A percentile compares a stretch with the other conserved stretches of the same genome.
Evolutionary conservation across 2,888 invertebrate species (phyloP).

Genomic region (Mallateleia sp.): DNA sequence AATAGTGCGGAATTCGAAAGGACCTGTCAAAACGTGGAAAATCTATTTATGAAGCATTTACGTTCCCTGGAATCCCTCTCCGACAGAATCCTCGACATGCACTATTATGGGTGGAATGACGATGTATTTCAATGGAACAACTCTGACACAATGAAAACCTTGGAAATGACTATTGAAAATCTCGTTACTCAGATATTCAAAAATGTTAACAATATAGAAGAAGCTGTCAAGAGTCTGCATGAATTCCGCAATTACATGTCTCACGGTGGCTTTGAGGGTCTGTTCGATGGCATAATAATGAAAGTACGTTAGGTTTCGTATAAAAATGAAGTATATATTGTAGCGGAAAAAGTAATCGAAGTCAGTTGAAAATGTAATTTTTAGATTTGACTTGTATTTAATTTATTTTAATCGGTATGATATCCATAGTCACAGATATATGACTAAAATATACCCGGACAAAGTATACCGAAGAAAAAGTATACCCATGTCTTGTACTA

Average conservation of each 20-base stretch:
- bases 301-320: constrained; percentile 89
- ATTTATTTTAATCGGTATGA: too few species aligned
- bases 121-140: constrained; percentile 92
- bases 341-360: too few species aligned
- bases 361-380: too few species aligned
- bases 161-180: constrained; percentile 95
- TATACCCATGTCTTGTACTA: too few species aligned
- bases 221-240: constrained; percentile 94
- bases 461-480: too few species aligned
- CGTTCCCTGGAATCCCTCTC: constrained; percentile 91
- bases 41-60: constrained; percentile 93
- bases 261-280: constrained; percentile 93
- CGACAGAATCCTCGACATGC: constrained; percentile 94
- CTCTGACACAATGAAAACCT: constrained; percentile 90
- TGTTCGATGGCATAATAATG: constrained; percentile 93
- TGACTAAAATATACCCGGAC: too few species aligned
- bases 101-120: constrained; percentile 95
- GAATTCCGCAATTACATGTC: constrained; percentile 95
- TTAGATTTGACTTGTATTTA: too few species aligned
- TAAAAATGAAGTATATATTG: not conserved
- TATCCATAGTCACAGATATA: too few species aligned
- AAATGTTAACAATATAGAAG: constrained; percentile 94
- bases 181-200: constrained; percentile 95
- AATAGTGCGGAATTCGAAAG: constrained; percentile 92
- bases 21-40: constrained; percentile 93